These are phyloP conservation scores for Eleginops maclovinus DNA, from an alignment of 2,113 vertebrate species.

Conservation along the genomic window DNA sequence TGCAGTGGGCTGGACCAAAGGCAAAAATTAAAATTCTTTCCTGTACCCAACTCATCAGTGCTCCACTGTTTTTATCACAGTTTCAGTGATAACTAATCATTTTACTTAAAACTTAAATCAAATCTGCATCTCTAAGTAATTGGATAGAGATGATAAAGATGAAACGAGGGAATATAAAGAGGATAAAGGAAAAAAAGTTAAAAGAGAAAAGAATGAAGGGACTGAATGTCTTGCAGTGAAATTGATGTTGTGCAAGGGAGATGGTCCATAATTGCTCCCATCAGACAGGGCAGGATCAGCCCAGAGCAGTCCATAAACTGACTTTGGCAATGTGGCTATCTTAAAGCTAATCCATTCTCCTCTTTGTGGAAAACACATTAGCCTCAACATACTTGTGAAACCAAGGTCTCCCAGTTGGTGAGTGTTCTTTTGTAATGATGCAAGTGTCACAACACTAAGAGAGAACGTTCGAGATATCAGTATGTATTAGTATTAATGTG, in stretches of 20 bases:
- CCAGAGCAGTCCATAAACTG: conserved; percentile 22
- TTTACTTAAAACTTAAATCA: background rate
- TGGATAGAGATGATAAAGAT: background rate
- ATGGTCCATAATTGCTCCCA: conserved; percentile 14
- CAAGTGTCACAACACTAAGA: background rate
- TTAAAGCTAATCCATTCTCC: conserved; percentile 42
- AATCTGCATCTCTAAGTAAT: conserved; percentile 15
- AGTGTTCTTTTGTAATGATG: background rate
- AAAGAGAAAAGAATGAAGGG: background rate
- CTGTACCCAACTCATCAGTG: background rate
- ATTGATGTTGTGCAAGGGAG: conserved; percentile 10
- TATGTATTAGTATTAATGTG: no score
- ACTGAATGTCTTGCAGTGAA: background rate
- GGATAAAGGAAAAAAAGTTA: background rate
- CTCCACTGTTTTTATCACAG: background rate
- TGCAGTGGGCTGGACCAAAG: background rate
- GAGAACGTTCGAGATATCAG: background rate
- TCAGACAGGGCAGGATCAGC: conserved; percentile 19
- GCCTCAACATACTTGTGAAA: conserved; percentile 9
- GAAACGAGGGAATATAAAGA: background rate
- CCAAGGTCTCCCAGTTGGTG: conserved; percentile 25
- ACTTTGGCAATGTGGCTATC: conserved; percentile 20
- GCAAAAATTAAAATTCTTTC: background rate
- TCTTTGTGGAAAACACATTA: conserved; percentile 41
- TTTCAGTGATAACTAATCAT: background rate